These are phyloP conservation scores for Steatornis caripensis DNA, from an alignment of 2,113 vertebrate genomes.

Conservation along the genomic window DNA sequence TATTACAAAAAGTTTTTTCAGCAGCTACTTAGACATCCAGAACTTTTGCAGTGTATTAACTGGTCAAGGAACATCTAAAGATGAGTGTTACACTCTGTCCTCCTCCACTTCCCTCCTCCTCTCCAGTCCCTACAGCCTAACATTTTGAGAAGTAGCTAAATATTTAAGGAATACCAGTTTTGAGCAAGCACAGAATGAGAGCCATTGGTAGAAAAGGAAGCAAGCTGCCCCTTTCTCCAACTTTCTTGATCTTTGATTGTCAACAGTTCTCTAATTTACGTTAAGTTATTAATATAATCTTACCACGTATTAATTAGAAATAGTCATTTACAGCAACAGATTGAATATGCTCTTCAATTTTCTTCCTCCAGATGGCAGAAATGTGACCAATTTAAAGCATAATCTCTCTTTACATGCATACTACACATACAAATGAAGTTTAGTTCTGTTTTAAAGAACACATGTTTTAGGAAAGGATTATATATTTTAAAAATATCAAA, in stretches of 20 bases:
- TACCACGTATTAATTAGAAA: background rate
- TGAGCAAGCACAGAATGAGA: background rate
- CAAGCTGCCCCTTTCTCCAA: background rate
- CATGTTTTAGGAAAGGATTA: slow-evolving; percentile 44
- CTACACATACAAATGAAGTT: background rate
- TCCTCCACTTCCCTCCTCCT: background rate
- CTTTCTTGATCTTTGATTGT: background rate
- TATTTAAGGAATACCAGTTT: background rate
- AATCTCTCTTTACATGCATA: background rate
- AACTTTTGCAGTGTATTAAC: background rate
- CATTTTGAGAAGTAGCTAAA: background rate
- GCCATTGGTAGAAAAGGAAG: background rate
- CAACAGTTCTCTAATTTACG: background rate
- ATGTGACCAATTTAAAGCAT: slow-evolving; percentile 27
- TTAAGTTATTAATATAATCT: background rate
- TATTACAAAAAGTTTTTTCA: background rate
- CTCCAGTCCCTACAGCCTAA: background rate
- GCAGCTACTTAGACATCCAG: background rate
- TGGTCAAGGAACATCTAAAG: background rate
- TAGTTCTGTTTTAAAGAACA: slow-evolving; percentile 21
- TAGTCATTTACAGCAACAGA: background rate
- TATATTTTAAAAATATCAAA: slow-evolving; percentile 37
- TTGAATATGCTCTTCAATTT: background rate
- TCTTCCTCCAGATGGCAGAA: slow-evolving; percentile 60
- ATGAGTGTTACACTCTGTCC: background rate